Evolutionary conservation across 2,113 vertebrate genomes (phyloP).

Genomic region (Butorides virescens): DNA sequence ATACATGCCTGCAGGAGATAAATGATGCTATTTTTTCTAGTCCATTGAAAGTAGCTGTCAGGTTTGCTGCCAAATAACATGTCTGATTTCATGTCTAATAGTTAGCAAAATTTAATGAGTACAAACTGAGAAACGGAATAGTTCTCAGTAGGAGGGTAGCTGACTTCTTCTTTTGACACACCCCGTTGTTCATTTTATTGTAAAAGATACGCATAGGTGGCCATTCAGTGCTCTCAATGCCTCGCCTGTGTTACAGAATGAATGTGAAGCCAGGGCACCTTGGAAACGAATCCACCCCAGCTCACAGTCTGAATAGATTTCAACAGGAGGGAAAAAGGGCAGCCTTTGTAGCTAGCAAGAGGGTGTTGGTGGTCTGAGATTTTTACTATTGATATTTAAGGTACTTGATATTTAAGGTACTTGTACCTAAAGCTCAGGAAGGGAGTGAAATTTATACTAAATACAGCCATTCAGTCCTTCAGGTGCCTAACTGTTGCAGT

Average conservation of each 20-base stretch:
- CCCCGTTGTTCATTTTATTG: background rate
- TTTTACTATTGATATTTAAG: background rate
- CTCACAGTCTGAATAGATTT: background rate
- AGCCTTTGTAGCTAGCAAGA: background rate
- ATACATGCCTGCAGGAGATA: background rate
- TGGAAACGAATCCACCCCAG: background rate
- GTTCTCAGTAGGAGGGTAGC: background rate
- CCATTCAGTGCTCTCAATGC: background rate
- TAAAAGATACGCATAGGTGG: background rate
- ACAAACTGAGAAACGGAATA: background rate
- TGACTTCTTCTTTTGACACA: constrained; percentile 4
- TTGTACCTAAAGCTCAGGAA: background rate
- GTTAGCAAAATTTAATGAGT: constrained; percentile 44
- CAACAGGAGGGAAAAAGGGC: background rate
- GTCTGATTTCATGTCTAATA: constrained; percentile 14
- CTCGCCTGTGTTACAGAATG: background rate
- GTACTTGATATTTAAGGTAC: background rate
- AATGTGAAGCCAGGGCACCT: background rate
- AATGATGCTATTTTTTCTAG: background rate
- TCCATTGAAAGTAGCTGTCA: background rate
- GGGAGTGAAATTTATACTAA: background rate
- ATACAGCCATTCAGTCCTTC: background rate
- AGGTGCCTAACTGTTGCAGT: background rate
- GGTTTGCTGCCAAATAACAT: constrained; percentile 15
- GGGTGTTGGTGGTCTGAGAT: background rate